A percentile compares a stretch with the other conserved stretches of the same genome.
phyloP scores from a whole-genome alignment of 2,888 invertebrate species.

The Labia minor region DNA sequence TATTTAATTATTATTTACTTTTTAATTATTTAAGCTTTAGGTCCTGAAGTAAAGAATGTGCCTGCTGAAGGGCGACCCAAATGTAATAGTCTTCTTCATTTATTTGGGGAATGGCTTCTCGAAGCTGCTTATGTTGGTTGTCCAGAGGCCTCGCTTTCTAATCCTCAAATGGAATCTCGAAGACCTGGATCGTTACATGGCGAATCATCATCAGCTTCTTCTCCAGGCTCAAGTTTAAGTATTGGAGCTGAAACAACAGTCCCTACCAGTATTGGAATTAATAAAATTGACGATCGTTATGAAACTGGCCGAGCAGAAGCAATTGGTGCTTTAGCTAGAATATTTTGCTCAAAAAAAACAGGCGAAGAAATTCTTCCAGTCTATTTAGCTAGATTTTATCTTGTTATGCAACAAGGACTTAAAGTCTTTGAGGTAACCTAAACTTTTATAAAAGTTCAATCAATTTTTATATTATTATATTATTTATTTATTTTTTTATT shows the following conservation, averaged over 20 bases:
- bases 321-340: slow-evolving; percentile 85
- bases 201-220: slow-evolving; percentile 20
- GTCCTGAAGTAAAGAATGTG: slow-evolving; percentile 50
- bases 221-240: slow-evolving; percentile 22
- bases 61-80: slow-evolving; percentile 71
- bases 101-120: slow-evolving; percentile 94
- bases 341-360: slow-evolving; percentile 91
- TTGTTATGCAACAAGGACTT: slow-evolving; percentile 80
- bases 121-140: slow-evolving; percentile 89
- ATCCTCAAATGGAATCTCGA: slow-evolving; percentile 22
- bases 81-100: slow-evolving; percentile 88
- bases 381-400: slow-evolving; percentile 87
- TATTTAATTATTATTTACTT: too few species aligned
- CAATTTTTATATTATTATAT: neutral
- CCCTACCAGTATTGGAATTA: slow-evolving; percentile 14
- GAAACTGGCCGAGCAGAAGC: slow-evolving; percentile 81
- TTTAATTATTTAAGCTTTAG: too few species aligned
- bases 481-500: slow-evolving; percentile 22
- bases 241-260: slow-evolving; percentile 5
- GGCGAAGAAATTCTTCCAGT: slow-evolving; percentile 86
- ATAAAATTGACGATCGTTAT: slow-evolving; percentile 30
- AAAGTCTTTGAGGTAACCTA: slow-evolving; percentile 46
- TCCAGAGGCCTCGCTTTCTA: slow-evolving; percentile 56
- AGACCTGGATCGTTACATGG: slow-evolving; percentile 19
- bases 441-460: neutral